Evolutionary conservation across 2,888 invertebrate genomes (phyloP).

Genomic region (Gerosis bhagava): DNA sequence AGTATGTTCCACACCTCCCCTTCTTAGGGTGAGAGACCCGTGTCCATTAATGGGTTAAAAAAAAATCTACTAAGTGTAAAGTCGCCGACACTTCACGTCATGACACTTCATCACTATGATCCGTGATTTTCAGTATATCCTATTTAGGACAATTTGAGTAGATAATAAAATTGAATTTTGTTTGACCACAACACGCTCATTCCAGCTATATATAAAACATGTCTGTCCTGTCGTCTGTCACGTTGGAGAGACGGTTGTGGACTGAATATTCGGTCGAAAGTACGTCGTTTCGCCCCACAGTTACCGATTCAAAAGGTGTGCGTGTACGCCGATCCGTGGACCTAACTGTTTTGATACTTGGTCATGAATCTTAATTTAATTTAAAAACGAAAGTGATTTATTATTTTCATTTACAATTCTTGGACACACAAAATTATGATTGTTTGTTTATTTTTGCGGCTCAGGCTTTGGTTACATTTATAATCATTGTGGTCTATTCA

Average conservation of each 20-base stretch:
- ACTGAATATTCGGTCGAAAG: constrained; percentile 67
- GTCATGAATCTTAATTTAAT: constrained; percentile 63
- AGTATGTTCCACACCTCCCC: too few relatives aligned
- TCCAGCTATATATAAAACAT: constrained; percentile 45
- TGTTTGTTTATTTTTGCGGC: background rate
- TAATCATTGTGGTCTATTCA: too few relatives aligned
- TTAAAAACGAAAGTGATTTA: constrained; percentile 70
- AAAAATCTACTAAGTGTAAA: too few relatives aligned
- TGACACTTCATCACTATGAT: too few relatives aligned
- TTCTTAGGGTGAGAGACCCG: too few relatives aligned
- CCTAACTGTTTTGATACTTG: constrained; percentile 74
- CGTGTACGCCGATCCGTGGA: constrained; percentile 57
- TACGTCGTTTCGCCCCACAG: constrained; percentile 49
- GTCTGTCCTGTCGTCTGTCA: constrained; percentile 70
- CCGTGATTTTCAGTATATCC: too few relatives aligned
- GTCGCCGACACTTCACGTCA: too few relatives aligned
- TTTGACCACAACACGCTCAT: too few relatives aligned
- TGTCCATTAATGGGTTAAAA: too few relatives aligned
- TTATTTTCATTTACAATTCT: constrained; percentile 3
- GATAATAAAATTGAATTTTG: too few relatives aligned
- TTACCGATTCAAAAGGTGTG: constrained; percentile 66
- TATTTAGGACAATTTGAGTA: too few relatives aligned
- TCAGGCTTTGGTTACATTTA: background rate
- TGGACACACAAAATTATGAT: background rate
- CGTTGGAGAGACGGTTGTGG: constrained; percentile 69